Base-by-base conservation (phyloP, 2,797 vertebrate genomes). In the Falco berigora region DNA sequence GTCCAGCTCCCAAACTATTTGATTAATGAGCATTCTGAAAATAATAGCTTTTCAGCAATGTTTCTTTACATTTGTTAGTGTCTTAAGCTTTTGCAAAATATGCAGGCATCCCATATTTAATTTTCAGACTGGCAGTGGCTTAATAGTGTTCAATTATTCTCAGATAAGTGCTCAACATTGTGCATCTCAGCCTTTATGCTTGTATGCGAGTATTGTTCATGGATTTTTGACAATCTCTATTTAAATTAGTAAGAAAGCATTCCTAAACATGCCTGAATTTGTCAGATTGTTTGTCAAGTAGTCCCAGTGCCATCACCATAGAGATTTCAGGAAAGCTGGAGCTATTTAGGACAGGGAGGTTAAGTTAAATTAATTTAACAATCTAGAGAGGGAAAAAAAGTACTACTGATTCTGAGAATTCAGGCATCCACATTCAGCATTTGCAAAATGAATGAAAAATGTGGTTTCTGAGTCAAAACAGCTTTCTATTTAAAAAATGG, bases 1-100 rank as follows among this genome's bases (percentile, higher is more conserved):
- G 88, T 93, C 90, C 81, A 53, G 12, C 71, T 93, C 58, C 56
- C 67, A 80, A 82, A 76, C 59, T 61, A 19, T 66, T 95, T 94
- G 94, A 96, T 95, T 95, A 93, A 94, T 93, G 93, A 94, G 16
- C 71, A 58, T 79, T 77, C 61, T 61, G 80, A 85, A 96, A 96
- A 93, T 72, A 87, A 91, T 62, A 80, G 74, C 58, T 89, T 90
- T 87, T 92, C 77, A 94, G 67, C 34, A 49, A 58, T 32, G 81
- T 25, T 61, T 72, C 52, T 85, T 74, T 62, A 73, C 59, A 93
- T 87, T 87, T 56, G 36, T 68, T 90, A 44, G 38, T 50, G 64
- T 63, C 83, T 72, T 76, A 69, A 75, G 52, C 59, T 85, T 95
- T 89, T 87, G 28, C 44, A 89, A 90, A 92, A 93, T 81, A 84